Evolutionary conservation across 2,113 vertebrate species (phyloP).

Genomic region (Aramus guarauna): DNA sequence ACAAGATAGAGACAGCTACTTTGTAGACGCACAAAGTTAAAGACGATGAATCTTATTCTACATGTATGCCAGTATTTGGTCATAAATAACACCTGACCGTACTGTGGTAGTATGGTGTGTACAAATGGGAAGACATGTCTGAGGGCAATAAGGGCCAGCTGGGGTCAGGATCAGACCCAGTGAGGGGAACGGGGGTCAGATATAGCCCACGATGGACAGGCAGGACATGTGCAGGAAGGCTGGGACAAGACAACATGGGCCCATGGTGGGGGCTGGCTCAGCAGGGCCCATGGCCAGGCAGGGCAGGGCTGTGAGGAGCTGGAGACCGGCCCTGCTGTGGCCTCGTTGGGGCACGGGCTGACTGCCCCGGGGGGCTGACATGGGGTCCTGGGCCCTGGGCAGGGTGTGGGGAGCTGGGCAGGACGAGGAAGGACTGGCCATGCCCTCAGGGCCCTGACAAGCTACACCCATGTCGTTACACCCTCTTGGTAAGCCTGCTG

Average conservation of each 20-base stretch:
- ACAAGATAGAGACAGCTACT: neutral
- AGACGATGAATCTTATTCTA: neutral
- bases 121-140: neutral
- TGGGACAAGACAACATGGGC: accelerated
- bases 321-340: accelerated
- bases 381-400: neutral
- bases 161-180: neutral
- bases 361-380: neutral
- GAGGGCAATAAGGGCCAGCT: neutral
- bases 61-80: neutral
- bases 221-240: neutral
- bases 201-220: neutral
- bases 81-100: neutral
- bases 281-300: neutral
- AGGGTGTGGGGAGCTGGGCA: neutral
- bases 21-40: neutral
- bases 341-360: neutral
- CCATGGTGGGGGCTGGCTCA: accelerated
- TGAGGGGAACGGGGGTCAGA: neutral
- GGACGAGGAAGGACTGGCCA: neutral
- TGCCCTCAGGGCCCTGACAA: neutral
- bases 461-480: too few relatives aligned
- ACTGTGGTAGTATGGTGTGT: too few relatives aligned
- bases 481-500: neutral
- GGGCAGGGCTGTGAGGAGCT: neutral